Percentiles rank a stretch among this genome's conserved stretches.
Evolutionary conservation across 1,140 invertebrate species (phyloP).

Genomic region (Vanessa atalanta): DNA sequence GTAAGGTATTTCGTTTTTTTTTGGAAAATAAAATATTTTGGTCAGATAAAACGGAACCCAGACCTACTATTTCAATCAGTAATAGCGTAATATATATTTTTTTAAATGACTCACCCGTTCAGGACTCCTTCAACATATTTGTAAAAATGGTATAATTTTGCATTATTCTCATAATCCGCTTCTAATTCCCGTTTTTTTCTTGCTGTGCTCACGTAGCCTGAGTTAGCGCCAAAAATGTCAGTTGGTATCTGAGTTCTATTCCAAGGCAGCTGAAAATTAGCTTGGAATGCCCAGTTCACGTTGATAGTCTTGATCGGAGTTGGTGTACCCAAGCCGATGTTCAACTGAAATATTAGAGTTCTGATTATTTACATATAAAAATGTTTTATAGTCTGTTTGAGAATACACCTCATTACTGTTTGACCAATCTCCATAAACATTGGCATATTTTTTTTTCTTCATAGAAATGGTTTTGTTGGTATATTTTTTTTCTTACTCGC

Average conservation of each 20-base stretch:
- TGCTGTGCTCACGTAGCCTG: conserved; percentile 58
- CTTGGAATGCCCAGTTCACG: conserved; percentile 72
- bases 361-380: neutral
- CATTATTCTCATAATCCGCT: conserved; percentile 53
- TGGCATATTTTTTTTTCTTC: too few relatives aligned
- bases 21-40: too few relatives aligned
- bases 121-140: conserved; percentile 65
- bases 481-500: too few relatives aligned
- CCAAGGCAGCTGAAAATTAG: conserved; percentile 75
- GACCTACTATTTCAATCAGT: too few relatives aligned
- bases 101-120: conserved; percentile 44
- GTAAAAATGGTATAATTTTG: conserved; percentile 67
- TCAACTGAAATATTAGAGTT: conserved; percentile 57
- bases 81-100: too few relatives aligned
- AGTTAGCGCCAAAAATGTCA: conserved; percentile 65
- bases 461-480: too few relatives aligned
- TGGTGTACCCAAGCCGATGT: conserved; percentile 65
- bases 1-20: too few relatives aligned
- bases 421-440: too few relatives aligned
- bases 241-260: conserved; percentile 68
- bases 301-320: conserved; percentile 56
- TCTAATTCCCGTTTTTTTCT: conserved; percentile 55
- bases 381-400: too few relatives aligned
- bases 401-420: too few relatives aligned
- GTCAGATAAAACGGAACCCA: too few relatives aligned